These are phyloP conservation scores for Drosophila kanekoi DNA, from an alignment of 2,888 invertebrate species.

Conservation along the genomic window DNA sequence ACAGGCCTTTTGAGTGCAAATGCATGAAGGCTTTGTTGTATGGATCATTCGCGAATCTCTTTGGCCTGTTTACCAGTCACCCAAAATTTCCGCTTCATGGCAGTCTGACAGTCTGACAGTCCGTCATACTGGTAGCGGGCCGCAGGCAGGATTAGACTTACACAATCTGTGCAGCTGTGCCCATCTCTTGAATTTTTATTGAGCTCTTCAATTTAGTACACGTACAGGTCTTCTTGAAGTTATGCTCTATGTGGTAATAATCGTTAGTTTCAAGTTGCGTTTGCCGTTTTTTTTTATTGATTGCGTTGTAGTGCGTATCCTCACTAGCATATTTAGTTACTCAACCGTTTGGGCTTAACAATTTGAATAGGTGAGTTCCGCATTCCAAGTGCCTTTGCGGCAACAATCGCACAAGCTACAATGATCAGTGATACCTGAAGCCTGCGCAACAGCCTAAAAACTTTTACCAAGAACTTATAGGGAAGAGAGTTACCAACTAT, in stretches of 20 bases:
- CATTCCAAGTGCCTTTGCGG: slow-evolving; percentile 32
- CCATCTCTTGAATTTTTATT: slow-evolving; percentile 33
- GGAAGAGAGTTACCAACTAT: too few species aligned
- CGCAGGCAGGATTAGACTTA: slow-evolving; percentile 63
- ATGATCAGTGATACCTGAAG: too few species aligned
- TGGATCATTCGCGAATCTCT: slow-evolving; percentile 33
- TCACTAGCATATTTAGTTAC: slow-evolving; percentile 8
- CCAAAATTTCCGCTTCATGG: slow-evolving; percentile 68
- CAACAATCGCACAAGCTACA: too few species aligned
- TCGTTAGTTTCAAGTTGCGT: slow-evolving; percentile 9
- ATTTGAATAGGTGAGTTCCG: slow-evolving; percentile 43
- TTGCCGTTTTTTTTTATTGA: not conserved
- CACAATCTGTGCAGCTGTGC: slow-evolving; percentile 42
- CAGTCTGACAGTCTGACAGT: slow-evolving; percentile 17
- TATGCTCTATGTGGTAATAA: slow-evolving; percentile 16
- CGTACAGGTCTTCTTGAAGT: slow-evolving; percentile 26
- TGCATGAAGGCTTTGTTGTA: slow-evolving; percentile 26
- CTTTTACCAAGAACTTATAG: too few species aligned
- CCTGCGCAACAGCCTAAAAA: too few species aligned
- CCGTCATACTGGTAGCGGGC: slow-evolving; percentile 23
- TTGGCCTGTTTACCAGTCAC: slow-evolving; percentile 28
- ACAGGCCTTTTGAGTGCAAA: slow-evolving; percentile 7
- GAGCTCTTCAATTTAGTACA: slow-evolving; percentile 20
- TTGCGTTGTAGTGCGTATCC: slow-evolving; percentile 16
- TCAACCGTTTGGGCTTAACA: slow-evolving; percentile 19